Evolutionary conservation across 2,113 vertebrate species (phyloP).

Genomic region (Calidris pygmaea): DNA sequence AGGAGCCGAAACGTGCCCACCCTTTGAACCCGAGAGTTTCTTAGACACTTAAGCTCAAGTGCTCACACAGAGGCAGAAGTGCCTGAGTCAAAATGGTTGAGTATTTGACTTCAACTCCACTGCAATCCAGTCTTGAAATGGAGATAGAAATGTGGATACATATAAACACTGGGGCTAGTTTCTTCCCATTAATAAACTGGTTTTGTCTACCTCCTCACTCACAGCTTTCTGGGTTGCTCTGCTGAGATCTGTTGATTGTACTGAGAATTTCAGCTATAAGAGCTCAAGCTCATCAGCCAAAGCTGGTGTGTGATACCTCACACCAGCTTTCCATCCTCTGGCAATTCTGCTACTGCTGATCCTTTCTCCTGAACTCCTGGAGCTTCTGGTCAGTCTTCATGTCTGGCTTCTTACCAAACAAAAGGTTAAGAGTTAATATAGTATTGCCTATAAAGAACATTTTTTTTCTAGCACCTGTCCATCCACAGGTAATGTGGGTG

Average conservation of each 20-base stretch:
- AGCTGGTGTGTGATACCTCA: not conserved
- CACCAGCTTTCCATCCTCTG: not conserved
- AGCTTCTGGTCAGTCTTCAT: not conserved
- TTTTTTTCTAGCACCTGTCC: not conserved
- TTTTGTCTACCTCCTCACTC: not conserved
- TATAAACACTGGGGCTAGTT: not conserved
- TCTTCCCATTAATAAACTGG: not conserved
- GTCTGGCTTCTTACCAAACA: not conserved
- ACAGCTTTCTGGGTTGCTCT: not conserved
- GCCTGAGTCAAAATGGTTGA: not conserved
- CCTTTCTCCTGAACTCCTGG: not conserved
- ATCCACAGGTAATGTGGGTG: not conserved
- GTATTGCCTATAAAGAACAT: not conserved
- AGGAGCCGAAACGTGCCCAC: not conserved
- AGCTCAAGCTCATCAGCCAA: not conserved
- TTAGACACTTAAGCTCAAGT: not conserved
- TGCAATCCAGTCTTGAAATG: not conserved
- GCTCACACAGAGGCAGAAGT: not conserved
- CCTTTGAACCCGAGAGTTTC: not conserved
- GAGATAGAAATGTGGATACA: not conserved
- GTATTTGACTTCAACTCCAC: not conserved
- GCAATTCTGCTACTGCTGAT: not conserved
- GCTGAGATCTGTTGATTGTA: not conserved
- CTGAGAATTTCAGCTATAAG: not conserved
- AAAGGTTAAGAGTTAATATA: not conserved